Percentiles rank a stretch among this genome's conserved stretches.
These are phyloP conservation scores for Polyergus mexicanus DNA, from an alignment of 1,140 invertebrate genomes.

Conservation along the genomic window DNA sequence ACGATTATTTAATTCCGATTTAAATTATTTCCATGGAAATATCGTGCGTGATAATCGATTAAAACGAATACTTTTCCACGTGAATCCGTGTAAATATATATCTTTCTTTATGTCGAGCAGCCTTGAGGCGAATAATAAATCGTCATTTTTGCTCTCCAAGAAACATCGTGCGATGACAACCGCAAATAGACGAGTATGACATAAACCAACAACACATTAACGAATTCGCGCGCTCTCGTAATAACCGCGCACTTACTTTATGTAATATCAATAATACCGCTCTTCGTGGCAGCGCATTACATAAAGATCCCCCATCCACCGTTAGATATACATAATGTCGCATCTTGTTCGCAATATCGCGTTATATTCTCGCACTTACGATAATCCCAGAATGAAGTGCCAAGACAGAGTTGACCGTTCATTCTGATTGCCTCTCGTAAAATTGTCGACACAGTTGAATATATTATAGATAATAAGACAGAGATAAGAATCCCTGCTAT, in stretches of 20 bases:
- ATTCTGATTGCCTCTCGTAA: background rate
- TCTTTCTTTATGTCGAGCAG: constrained; percentile 9
- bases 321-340: constrained; percentile 11
- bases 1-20: background rate
- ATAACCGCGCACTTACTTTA: constrained; percentile 29
- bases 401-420: background rate
- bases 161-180: background rate
- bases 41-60: background rate
- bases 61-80: background rate
- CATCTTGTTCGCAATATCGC: constrained; percentile 1
- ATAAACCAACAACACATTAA: constrained; percentile 38
- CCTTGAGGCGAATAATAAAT: constrained; percentile 38
- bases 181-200: constrained; percentile 11
- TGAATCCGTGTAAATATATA: background rate
- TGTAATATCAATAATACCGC: constrained; percentile 23
- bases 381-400: background rate
- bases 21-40: background rate
- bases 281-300: constrained; percentile 14
- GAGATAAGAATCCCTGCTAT: background rate
- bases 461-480: background rate
- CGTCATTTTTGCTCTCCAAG: background rate
- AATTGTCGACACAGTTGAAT: background rate
- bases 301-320: constrained; percentile 25
- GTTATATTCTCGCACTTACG: constrained; percentile 1
- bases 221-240: constrained; percentile 35